Conservation (phyloP, 2,113 vertebrate genomes). For the Tragelaphus imberbis region DNA sequence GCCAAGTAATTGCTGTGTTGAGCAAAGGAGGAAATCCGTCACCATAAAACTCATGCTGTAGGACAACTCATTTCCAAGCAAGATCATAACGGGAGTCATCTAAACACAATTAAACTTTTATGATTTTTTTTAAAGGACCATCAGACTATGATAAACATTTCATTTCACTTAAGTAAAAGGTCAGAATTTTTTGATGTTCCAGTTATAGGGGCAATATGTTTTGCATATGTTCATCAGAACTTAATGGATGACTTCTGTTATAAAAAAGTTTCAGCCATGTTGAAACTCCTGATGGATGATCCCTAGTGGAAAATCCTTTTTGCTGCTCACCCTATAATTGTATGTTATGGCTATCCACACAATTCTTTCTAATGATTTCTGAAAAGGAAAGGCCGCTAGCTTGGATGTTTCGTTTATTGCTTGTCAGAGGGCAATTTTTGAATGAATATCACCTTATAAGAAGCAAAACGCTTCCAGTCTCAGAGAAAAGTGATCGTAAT, state of each 20-base stretch:
- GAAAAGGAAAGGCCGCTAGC: background rate
- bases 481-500: conserved; percentile 1
- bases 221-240: background rate
- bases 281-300: background rate
- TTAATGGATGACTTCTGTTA: background rate
- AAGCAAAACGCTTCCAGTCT: background rate
- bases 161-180: conserved; percentile 32
- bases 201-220: background rate
- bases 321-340: background rate
- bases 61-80: background rate
- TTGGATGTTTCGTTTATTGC: background rate
- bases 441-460: background rate
- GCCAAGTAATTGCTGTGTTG: background rate
- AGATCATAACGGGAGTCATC: background rate
- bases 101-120: conserved; percentile 17
- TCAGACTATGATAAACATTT: conserved; percentile 28
- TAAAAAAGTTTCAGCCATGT: background rate
- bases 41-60: background rate
- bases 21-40: background rate
- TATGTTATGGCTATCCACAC: background rate
- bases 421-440: background rate
- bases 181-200: conserved; percentile 3
- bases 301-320: background rate
- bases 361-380: background rate
- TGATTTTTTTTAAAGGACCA: background rate